Evolutionary conservation across 2,797 vertebrate species (phyloP).

Genomic region (Sphenodon punctatus): DNA sequence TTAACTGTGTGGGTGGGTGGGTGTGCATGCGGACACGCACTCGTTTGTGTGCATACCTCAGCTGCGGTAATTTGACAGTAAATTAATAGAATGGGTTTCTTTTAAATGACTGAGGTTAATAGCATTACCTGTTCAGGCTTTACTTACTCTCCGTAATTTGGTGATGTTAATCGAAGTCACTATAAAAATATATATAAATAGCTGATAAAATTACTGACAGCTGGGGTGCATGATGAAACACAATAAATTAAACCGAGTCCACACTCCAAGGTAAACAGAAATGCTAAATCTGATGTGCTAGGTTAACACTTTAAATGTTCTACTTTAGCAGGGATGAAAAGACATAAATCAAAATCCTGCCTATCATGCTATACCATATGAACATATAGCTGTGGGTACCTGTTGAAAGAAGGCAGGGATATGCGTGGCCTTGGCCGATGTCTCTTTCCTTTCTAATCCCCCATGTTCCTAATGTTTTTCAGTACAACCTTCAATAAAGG

Average conservation of each 20-base stretch:
- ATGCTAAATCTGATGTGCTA: slow-evolving; percentile 25
- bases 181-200: slow-evolving; percentile 34
- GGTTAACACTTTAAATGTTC: slow-evolving; percentile 27
- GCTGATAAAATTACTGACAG: slow-evolving; percentile 42
- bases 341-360: slow-evolving; percentile 7
- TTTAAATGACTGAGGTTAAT: slow-evolving; percentile 30
- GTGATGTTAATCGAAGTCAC: slow-evolving; percentile 38
- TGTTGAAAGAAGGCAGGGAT: not conserved
- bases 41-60: not conserved
- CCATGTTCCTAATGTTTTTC: not conserved
- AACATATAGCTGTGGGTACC: not conserved
- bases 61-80: not conserved
- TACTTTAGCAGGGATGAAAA: slow-evolving; percentile 23
- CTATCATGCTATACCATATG: not conserved
- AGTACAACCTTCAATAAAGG: not conserved
- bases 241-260: slow-evolving; percentile 36
- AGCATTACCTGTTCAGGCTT: slow-evolving; percentile 39
- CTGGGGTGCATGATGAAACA: slow-evolving; percentile 28
- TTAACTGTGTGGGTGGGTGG: slow-evolving; percentile 10
- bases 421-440: accelerated
- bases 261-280: slow-evolving; percentile 37
- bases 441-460: not conserved
- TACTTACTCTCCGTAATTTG: slow-evolving; percentile 28
- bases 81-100: slow-evolving; percentile 35
- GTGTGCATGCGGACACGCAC: not conserved